A percentile compares a stretch with the other conserved stretches of the same genome.
These are phyloP conservation scores for Sebastes iracundus DNA, from an alignment of 2,797 vertebrate genomes.

Conservation along the genomic window DNA sequence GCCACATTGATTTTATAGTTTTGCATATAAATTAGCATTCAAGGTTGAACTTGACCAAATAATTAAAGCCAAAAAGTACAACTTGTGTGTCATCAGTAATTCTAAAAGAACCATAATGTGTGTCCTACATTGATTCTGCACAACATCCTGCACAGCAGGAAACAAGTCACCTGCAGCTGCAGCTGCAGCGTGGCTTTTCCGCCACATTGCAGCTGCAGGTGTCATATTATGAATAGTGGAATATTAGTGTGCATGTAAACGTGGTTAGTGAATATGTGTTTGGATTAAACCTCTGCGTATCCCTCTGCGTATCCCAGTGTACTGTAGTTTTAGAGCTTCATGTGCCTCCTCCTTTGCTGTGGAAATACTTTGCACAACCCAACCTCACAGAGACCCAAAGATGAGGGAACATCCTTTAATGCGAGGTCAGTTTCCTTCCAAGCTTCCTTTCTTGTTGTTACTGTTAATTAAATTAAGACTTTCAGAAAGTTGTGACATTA, in stretches of 20 bases:
- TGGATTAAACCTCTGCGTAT: too few species aligned
- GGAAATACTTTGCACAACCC: neutral
- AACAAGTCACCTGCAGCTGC: neutral
- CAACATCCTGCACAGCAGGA: neutral
- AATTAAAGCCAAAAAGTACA: neutral
- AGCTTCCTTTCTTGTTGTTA: neutral
- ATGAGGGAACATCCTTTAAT: neutral
- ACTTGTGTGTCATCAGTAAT: neutral
- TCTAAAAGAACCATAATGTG: too few species aligned
- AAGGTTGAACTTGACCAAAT: neutral
- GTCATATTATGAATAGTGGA: too few species aligned
- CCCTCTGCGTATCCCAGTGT: too few species aligned
- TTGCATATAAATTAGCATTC: neutral
- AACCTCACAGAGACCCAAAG: neutral
- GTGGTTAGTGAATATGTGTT: neutral
- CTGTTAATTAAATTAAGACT: neutral
- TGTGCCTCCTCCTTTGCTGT: neutral
- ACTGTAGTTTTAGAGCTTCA: neutral
- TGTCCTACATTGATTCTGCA: neutral
- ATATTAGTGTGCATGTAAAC: too few species aligned
- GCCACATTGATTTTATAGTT: neutral
- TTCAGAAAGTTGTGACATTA: neutral
- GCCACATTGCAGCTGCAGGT: too few species aligned
- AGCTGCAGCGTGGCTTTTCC: too few species aligned
- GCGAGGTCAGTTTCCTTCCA: neutral